A percentile compares a stretch with the other conserved stretches of the same genome.
These are phyloP conservation scores for Rhinolophus sinicus DNA, from an alignment of 2,113 vertebrate genomes.

Conservation along the genomic window DNA sequence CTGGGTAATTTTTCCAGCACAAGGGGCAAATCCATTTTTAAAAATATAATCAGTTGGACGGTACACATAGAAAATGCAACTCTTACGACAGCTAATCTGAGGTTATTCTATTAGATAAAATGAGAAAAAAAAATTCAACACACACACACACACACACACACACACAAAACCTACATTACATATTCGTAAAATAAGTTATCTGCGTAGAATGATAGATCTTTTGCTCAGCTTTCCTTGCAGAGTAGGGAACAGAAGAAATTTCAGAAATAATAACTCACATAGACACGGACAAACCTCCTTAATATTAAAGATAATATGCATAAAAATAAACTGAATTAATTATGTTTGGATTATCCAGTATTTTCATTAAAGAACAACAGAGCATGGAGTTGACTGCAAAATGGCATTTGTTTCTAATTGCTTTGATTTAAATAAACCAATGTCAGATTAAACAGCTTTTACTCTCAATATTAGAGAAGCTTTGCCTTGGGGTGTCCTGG, in stretches of 20 bases:
- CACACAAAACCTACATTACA: neutral
- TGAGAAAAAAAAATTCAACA: neutral
- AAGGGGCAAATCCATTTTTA: slow-evolving; percentile 57
- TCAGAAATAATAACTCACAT: neutral
- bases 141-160: neutral
- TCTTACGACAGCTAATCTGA: slow-evolving; percentile 46
- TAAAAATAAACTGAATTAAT: slow-evolving; percentile 55
- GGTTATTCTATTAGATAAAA: slow-evolving; percentile 12
- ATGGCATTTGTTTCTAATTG: slow-evolving; percentile 36
- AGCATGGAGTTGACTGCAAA: neutral
- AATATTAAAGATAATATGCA: slow-evolving; percentile 55
- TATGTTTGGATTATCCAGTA: slow-evolving; percentile 26
- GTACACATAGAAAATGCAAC: slow-evolving; percentile 7
- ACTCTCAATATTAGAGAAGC: neutral
- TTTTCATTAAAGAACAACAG: slow-evolving; percentile 55
- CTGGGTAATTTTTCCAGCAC: slow-evolving; percentile 63
- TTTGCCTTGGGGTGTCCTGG: neutral
- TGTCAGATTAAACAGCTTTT: neutral
- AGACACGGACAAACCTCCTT: neutral
- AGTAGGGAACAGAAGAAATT: neutral
- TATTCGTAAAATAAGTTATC: neutral
- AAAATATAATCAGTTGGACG: slow-evolving; percentile 58
- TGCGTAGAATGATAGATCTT: neutral
- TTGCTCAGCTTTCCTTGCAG: neutral
- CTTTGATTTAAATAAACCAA: slow-evolving; percentile 35